These are phyloP conservation scores for Lithophane semibrunnea DNA, from an alignment of 2,888 invertebrate species.

Conservation along the genomic window DNA sequence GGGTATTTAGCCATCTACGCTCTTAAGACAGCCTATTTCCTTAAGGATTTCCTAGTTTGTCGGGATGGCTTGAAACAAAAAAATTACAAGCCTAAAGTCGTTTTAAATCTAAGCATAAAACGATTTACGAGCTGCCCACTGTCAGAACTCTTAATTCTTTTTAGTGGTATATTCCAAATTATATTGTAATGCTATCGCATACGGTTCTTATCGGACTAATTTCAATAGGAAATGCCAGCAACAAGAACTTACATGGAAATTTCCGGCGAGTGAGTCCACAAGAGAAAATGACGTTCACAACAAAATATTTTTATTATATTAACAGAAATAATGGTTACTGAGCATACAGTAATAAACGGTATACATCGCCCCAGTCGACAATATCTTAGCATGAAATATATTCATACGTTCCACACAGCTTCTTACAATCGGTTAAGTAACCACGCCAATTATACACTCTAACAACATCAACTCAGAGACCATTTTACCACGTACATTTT, in stretches of 20 bases:
- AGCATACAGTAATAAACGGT: constrained; percentile 76
- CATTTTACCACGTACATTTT: constrained; percentile 9
- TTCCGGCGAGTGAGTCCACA: constrained; percentile 38
- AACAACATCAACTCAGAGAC: constrained; percentile 4
- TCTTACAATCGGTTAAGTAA: constrained; percentile 58
- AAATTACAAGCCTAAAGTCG: neutral
- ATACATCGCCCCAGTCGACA: constrained; percentile 70
- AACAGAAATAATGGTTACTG: constrained; percentile 69
- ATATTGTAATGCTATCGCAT: neutral
- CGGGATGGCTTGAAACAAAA: constrained; percentile 4
- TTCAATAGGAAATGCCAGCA: constrained; percentile 19
- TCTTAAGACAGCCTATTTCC: neutral
- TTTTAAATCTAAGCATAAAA: neutral
- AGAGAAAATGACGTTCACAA: constrained; percentile 49
- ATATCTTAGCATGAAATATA: constrained; percentile 75
- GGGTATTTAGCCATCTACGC: no score
- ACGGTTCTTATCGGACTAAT: constrained; percentile 2
- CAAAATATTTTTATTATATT: constrained; percentile 63
- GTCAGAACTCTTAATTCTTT: neutral
- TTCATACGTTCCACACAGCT: constrained; percentile 66
- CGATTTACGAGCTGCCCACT: neutral
- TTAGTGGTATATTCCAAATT: neutral
- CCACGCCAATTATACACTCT: constrained; percentile 58
- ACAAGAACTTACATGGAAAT: constrained; percentile 11
- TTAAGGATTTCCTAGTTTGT: neutral